phyloP scores from a whole-genome alignment of 1,140 invertebrate species.

The Conopomorpha cramerella region DNA sequence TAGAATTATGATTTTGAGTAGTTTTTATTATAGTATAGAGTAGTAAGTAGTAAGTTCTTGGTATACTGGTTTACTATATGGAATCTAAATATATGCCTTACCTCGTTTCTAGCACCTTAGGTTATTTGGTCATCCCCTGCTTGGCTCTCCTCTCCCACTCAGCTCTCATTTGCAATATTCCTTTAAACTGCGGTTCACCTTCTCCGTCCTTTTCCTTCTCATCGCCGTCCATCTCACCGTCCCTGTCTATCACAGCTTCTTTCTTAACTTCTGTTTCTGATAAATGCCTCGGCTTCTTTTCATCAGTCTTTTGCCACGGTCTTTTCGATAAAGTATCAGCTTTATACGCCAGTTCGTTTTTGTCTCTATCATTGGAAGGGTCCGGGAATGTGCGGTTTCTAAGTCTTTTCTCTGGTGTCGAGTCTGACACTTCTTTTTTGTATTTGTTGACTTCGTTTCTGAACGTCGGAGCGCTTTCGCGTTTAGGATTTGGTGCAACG shows the following conservation, averaged over 20 bases:
- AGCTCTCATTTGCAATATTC: conserved; percentile 73
- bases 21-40: too few relatives aligned
- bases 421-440: conserved; percentile 57
- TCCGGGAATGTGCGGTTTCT: conserved; percentile 55
- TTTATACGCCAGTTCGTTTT: conserved; percentile 45
- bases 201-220: conserved; percentile 28
- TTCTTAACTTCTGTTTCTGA: conserved; percentile 35
- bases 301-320: conserved; percentile 38
- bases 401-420: conserved; percentile 51
- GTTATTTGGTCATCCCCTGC: conserved; percentile 64
- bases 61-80: too few relatives aligned
- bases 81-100: too few relatives aligned
- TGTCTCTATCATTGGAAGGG: conserved; percentile 49
- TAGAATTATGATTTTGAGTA: too few relatives aligned
- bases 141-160: conserved; percentile 76
- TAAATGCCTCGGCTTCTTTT: conserved; percentile 24
- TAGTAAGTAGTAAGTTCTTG: too few relatives aligned
- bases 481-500: conserved; percentile 28
- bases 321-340: conserved; percentile 48
- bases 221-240: conserved; percentile 24
- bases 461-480: conserved; percentile 36
- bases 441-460: conserved; percentile 47
- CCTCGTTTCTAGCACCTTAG: conserved; percentile 43
- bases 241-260: conserved; percentile 50
- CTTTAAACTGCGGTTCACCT: conserved; percentile 63